phyloP scores from a whole-genome alignment of 2,888 invertebrate genomes.

The Stenoptilia bipunctidactyla region DNA sequence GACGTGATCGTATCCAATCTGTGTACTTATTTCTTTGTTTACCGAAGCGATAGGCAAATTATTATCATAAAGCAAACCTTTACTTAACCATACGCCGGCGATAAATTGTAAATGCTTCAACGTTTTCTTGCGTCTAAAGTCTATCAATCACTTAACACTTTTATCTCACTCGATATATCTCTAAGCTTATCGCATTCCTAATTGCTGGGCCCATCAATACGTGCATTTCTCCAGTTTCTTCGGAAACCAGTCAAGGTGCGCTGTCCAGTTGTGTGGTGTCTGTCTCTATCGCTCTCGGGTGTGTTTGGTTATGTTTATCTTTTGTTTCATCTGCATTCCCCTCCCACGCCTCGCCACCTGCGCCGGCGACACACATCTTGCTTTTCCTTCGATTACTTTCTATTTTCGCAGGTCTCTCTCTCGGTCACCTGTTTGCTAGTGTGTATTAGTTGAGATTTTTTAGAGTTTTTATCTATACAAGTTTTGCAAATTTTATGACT shows the following conservation, averaged over 20 bases:
- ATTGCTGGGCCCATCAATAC: conserved; percentile 36
- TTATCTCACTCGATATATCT: too few relatives aligned
- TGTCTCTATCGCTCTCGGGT: conserved; percentile 48
- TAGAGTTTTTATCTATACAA: too few relatives aligned
- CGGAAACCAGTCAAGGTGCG: conserved; percentile 36
- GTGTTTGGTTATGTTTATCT: conserved; percentile 31
- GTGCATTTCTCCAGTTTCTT: conserved; percentile 24
- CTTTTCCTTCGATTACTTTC: conserved; percentile 57
- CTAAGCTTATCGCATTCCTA: conserved; percentile 34
- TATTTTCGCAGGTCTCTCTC: conserved; percentile 54
- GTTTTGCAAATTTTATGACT: too few relatives aligned
- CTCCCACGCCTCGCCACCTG: conserved; percentile 47
- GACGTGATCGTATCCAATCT: neutral
- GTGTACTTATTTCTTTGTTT: neutral
- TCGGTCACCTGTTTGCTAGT: conserved; percentile 20
- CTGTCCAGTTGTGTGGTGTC: conserved; percentile 35
- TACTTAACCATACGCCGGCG: too few relatives aligned
- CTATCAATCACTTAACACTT: too few relatives aligned
- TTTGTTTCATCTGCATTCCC: conserved; percentile 30
- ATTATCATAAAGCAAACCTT: too few relatives aligned
- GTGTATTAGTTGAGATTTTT: too few relatives aligned
- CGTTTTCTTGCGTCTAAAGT: too few relatives aligned
- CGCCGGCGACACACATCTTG: conserved; percentile 58
- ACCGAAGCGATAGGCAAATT: neutral
- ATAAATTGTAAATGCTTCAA: too few relatives aligned